Percentiles rank a stretch among this genome's conserved stretches.
Evolutionary conservation across 2,888 invertebrate species (phyloP).

Genomic region (Temnothorax unifasciatus): DNA sequence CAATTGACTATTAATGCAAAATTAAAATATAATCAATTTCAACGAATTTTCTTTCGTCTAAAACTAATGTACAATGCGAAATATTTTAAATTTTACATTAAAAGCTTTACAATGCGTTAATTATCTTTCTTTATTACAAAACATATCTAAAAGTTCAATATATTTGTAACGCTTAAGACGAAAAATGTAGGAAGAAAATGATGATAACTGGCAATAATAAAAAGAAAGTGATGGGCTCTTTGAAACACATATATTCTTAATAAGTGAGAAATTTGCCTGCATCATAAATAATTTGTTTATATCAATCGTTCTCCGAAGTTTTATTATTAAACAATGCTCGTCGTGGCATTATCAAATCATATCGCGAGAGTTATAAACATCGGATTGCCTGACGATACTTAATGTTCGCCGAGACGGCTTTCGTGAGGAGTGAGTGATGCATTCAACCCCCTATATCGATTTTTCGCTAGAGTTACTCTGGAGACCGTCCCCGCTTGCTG

Average conservation of each 20-base stretch:
- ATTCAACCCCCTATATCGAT: conserved; percentile 69
- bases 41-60: not conserved
- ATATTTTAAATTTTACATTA: not conserved
- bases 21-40: too few relatives aligned
- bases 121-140: not conserved
- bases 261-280: not conserved
- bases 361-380: conserved; percentile 18
- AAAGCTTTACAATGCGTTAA: not conserved
- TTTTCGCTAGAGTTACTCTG: conserved; percentile 67
- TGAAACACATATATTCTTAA: not conserved
- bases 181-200: not conserved
- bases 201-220: not conserved
- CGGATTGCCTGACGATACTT: not conserved
- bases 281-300: not conserved
- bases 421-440: conserved; percentile 56
- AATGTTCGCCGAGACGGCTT: conserved; percentile 35
- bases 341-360: not conserved
- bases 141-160: not conserved
- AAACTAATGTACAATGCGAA: not conserved
- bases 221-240: not conserved
- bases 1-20: not conserved
- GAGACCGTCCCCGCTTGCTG: conserved; percentile 63
- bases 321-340: not conserved
- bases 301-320: not conserved
- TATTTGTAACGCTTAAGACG: not conserved